Evolutionary conservation across 2,888 invertebrate species (phyloP).

Genomic region (Spicauda simplicius): DNA sequence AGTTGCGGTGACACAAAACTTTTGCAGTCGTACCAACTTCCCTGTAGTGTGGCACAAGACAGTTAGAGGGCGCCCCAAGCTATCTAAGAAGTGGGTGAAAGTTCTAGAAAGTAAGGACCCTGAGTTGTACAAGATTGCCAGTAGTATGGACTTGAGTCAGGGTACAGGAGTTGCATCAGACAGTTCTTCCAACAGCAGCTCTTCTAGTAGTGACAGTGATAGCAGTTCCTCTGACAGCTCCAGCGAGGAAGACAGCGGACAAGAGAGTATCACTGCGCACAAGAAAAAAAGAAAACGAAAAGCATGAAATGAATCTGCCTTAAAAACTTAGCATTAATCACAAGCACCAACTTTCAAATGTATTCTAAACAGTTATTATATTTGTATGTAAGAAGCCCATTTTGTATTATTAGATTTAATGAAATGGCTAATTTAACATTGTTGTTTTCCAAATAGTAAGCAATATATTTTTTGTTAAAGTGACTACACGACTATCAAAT

Average conservation of each 20-base stretch:
- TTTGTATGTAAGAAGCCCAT: conserved; percentile 52
- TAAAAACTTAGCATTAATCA: conserved; percentile 50
- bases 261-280: conserved; percentile 94
- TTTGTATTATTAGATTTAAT: conserved; percentile 72
- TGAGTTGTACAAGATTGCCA: conserved; percentile 91
- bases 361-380: conserved; percentile 42
- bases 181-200: conserved; percentile 95
- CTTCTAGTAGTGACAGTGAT: conserved; percentile 88
- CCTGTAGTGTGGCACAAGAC: conserved; percentile 99
- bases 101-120: conserved; percentile 89
- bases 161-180: conserved; percentile 97
- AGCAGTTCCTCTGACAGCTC: conserved; percentile 82
- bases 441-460: conserved; percentile 58
- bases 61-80: conserved; percentile 96
- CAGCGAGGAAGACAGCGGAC: conserved; percentile 91
- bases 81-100: conserved; percentile 96
- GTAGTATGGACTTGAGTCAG: conserved; percentile 92
- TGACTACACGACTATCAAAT: conserved; percentile 33
- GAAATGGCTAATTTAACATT: conserved; percentile 54
- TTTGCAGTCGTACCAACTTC: conserved; percentile 97
- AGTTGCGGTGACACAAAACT: conserved; percentile 99
- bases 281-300: conserved; percentile 90
- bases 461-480: conserved; percentile 55
- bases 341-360: conserved; percentile 52
- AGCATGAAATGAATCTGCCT: conserved; percentile 62